Percentiles rank a stretch among this genome's conserved stretches.
These are phyloP conservation scores for Aphidius colemani DNA, from an alignment of 2,888 invertebrate genomes.

Conservation along the genomic window DNA sequence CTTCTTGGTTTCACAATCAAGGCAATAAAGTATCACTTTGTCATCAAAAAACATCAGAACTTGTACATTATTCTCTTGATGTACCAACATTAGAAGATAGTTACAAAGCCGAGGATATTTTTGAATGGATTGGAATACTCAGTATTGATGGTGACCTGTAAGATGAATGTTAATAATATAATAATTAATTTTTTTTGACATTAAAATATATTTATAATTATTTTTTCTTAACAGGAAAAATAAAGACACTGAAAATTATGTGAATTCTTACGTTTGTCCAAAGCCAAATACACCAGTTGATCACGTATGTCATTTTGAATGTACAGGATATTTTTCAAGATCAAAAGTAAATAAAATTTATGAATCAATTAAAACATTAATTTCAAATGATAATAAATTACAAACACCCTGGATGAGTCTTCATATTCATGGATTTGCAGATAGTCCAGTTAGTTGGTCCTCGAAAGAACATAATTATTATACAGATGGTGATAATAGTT, in stretches of 20 bases:
- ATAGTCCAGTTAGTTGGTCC: conserved; percentile 62
- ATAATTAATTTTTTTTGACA: not conserved
- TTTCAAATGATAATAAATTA: conserved; percentile 23
- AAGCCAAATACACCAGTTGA: conserved; percentile 50
- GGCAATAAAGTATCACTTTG: conserved; percentile 61
- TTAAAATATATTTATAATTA: not conserved
- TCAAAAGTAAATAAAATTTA: conserved; percentile 56
- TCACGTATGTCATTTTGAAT: conserved; percentile 58
- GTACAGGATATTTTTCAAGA: conserved; percentile 63
- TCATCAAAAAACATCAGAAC: conserved; percentile 54
- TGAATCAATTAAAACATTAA: too few species aligned
- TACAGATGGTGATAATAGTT: conserved; percentile 63
- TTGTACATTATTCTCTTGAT: conserved; percentile 53
- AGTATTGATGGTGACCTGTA: conserved; percentile 59
- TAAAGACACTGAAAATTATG: conserved; percentile 50
- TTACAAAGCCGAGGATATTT: conserved; percentile 53
- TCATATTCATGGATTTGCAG: conserved; percentile 65
- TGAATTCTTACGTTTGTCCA: conserved; percentile 59
- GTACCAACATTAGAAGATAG: conserved; percentile 57
- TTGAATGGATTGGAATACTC: conserved; percentile 66
- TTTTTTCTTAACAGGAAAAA: conserved; percentile 40
- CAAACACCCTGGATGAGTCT: conserved; percentile 61
- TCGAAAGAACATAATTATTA: conserved; percentile 61
- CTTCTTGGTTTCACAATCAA: conserved; percentile 63
- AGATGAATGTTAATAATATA: too few species aligned